phyloP scores from a whole-genome alignment of 1,140 invertebrate genomes.

The Drosophila lini region DNA sequence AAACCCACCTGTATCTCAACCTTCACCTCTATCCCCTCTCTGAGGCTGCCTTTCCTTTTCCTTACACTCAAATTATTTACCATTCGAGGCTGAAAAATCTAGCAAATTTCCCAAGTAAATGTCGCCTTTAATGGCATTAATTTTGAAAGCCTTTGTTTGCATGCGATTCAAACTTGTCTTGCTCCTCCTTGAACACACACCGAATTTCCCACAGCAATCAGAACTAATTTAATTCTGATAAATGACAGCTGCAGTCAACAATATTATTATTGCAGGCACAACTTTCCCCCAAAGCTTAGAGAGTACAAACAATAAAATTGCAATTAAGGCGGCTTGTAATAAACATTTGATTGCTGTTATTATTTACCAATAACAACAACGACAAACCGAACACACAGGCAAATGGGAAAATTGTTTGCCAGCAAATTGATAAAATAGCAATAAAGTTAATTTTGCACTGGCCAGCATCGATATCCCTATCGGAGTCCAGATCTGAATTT shows the following conservation, averaged over 20 bases:
- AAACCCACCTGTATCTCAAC: neutral
- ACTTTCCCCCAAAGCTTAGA: slow-evolving; percentile 31
- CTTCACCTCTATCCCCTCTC: neutral
- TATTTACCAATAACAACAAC: slow-evolving; percentile 54
- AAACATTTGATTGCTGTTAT: slow-evolving; percentile 71
- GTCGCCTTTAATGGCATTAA: slow-evolving; percentile 41
- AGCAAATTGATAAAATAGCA: slow-evolving; percentile 67
- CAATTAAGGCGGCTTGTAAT: slow-evolving; percentile 54
- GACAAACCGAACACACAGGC: slow-evolving; percentile 16
- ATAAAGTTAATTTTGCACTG: slow-evolving; percentile 62
- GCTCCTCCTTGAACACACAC: neutral
- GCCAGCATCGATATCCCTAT: slow-evolving; percentile 19
- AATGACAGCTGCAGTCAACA: slow-evolving; percentile 58
- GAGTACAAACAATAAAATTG: slow-evolving; percentile 61
- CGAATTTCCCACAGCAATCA: slow-evolving; percentile 50
- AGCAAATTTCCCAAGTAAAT: slow-evolving; percentile 18
- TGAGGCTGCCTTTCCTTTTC: neutral
- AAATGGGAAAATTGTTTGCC: slow-evolving; percentile 32
- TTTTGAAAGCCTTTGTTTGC: slow-evolving; percentile 41
- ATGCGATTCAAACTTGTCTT: slow-evolving; percentile 12
- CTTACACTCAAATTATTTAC: slow-evolving; percentile 17
- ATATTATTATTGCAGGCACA: slow-evolving; percentile 36
- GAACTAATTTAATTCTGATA: slow-evolving; percentile 59
- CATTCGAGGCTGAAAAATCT: neutral
- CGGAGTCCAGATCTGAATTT: slow-evolving; percentile 27